A percentile compares a stretch with the other conserved stretches of the same genome.
phyloP scores from a whole-genome alignment of 2,888 invertebrate species.

The Pristionchus mayeri region DNA sequence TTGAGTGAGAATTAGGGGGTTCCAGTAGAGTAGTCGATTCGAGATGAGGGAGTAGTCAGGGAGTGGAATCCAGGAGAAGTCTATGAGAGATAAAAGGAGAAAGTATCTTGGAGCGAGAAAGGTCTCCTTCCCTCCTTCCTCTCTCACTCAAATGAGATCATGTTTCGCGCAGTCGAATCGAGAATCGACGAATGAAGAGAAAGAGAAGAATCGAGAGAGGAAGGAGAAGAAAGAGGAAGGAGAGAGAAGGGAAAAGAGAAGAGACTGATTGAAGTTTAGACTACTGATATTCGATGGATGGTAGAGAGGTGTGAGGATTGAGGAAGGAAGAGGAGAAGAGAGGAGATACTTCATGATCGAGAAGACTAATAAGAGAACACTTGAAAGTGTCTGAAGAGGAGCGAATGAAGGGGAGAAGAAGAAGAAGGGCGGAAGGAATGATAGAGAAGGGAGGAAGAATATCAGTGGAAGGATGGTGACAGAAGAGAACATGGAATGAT shows the following conservation, averaged over 20 bases:
- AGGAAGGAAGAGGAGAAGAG: not conserved
- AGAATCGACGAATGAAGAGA: slow-evolving; percentile 16
- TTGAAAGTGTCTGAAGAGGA: not conserved
- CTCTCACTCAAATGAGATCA: not conserved
- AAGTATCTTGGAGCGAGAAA: slow-evolving; percentile 21
- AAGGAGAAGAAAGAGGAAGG: not conserved
- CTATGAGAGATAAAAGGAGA: slow-evolving; percentile 10
- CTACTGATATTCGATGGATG: not conserved
- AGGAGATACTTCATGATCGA: not conserved
- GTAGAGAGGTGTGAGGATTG: not conserved
- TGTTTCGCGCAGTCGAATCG: slow-evolving; percentile 30
- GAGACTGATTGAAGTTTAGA: not conserved
- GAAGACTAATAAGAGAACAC: slow-evolving; percentile 29
- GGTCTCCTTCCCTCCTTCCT: not conserved
- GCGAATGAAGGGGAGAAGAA: not conserved
- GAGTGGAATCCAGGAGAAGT: not conserved
- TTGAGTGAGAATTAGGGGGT: slow-evolving; percentile 9
- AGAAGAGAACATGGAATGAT: not conserved
- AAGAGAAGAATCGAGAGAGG: slow-evolving; percentile 8
- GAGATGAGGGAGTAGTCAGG: not conserved
- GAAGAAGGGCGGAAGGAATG: not conserved
- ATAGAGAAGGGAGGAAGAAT: not conserved
- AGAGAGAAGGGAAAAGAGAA: not conserved
- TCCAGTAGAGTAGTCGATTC: not conserved
- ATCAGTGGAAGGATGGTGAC: not conserved